phyloP scores from a whole-genome alignment of 2,888 invertebrate genomes.

The Sinhomidia bicolor region DNA sequence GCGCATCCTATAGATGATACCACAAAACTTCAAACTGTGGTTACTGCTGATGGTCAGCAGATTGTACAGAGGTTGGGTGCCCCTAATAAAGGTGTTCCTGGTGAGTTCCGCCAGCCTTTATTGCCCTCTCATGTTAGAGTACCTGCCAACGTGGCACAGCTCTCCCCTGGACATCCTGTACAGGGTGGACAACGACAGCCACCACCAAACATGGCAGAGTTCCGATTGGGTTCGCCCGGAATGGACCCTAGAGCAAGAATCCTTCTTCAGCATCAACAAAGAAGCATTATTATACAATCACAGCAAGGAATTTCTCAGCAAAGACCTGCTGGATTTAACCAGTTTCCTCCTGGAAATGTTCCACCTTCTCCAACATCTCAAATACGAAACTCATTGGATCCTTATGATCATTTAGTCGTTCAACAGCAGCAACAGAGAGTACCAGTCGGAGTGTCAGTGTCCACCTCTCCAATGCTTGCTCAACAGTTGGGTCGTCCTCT shows the following conservation, averaged over 20 bases:
- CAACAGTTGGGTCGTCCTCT: slow-evolving; percentile 78
- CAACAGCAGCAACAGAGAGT: slow-evolving; percentile 80
- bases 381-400: slow-evolving; percentile 81
- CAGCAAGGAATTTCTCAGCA: slow-evolving; percentile 77
- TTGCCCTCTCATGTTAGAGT: slow-evolving; percentile 77
- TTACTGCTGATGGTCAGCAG: slow-evolving; percentile 59
- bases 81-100: slow-evolving; percentile 40
- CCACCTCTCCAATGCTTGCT: slow-evolving; percentile 77
- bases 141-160: slow-evolving; percentile 55
- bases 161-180: slow-evolving; percentile 45
- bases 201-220: slow-evolving; percentile 39
- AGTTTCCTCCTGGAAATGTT: slow-evolving; percentile 38
- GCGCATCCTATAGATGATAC: slow-evolving; percentile 60
- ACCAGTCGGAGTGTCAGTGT: slow-evolving; percentile 72
- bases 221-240: slow-evolving; percentile 49
- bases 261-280: slow-evolving; percentile 80
- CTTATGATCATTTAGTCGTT: slow-evolving; percentile 83
- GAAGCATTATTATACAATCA: slow-evolving; percentile 79
- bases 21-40: slow-evolving; percentile 51
- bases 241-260: slow-evolving; percentile 71
- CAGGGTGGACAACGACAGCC: slow-evolving; percentile 38
- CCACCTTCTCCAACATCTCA: slow-evolving; percentile 74
- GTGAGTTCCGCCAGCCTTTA: slow-evolving; percentile 78
- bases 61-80: slow-evolving; percentile 55
- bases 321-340: slow-evolving; percentile 44